Percentiles rank a stretch among this genome's conserved stretches.
Evolutionary conservation across 2,113 vertebrate species (phyloP).

Genomic region (Prolemur simus): DNA sequence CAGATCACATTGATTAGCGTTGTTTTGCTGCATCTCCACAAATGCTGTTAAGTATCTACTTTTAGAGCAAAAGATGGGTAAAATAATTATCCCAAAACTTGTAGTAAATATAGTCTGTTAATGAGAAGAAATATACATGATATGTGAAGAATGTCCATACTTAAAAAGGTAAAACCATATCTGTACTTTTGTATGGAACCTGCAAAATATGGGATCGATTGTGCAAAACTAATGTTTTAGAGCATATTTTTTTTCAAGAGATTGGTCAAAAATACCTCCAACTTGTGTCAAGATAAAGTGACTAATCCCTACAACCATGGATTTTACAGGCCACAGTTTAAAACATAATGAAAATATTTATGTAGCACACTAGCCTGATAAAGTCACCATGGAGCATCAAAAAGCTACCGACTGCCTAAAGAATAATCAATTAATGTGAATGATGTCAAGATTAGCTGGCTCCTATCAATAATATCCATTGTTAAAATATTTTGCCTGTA

Average conservation of each 20-base stretch:
- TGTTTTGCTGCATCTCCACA: constrained; percentile 69
- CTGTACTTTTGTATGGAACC: neutral
- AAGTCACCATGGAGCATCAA: neutral
- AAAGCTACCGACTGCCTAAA: neutral
- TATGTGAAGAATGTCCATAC: neutral
- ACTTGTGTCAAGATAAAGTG: neutral
- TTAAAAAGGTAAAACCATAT: neutral
- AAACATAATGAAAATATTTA: constrained; percentile 42
- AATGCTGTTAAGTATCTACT: constrained; percentile 68
- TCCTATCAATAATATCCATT: neutral
- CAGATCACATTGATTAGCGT: constrained; percentile 84
- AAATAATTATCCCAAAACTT: constrained; percentile 15
- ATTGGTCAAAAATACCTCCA: neutral
- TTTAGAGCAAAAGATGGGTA: constrained; percentile 67
- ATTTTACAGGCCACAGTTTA: neutral
- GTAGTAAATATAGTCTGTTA: neutral
- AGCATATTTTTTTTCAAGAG: neutral
- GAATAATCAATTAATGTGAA: neutral
- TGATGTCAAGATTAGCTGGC: neutral
- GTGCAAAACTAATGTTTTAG: neutral
- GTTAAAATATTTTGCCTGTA: neutral
- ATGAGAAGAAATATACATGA: constrained; percentile 16
- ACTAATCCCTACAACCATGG: neutral
- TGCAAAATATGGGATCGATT: neutral
- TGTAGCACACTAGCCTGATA: neutral